Percentiles rank a stretch among this genome's conserved stretches.
phyloP scores from a whole-genome alignment of 1,140 invertebrate species.

The Anthonomus grandis region DNA sequence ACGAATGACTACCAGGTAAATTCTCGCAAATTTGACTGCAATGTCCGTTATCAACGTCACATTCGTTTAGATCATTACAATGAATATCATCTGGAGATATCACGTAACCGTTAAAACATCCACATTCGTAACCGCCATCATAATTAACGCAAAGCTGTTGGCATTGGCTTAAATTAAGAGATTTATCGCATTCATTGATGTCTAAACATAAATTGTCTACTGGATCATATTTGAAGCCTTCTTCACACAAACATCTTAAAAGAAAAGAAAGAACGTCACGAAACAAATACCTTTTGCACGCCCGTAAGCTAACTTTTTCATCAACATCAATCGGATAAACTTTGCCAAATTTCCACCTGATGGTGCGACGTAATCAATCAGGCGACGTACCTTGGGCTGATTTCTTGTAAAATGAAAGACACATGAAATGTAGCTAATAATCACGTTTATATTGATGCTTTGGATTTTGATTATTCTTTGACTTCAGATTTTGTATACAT shows the following conservation, averaged over 20 bases:
- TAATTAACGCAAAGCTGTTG: slow-evolving; percentile 51
- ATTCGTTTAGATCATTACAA: slow-evolving; percentile 66
- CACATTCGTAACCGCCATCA: slow-evolving; percentile 57
- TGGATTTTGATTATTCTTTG: no score
- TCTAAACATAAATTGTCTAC: slow-evolving; percentile 55
- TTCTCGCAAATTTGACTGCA: slow-evolving; percentile 65
- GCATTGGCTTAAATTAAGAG: slow-evolving; percentile 46
- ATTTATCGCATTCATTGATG: slow-evolving; percentile 71
- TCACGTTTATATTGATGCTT: no score
- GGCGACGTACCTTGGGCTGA: no score
- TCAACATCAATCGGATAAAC: no score
- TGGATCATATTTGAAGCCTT: slow-evolving; percentile 42
- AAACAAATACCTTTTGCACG: no score
- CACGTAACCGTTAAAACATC: slow-evolving; percentile 56
- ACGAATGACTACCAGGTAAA: slow-evolving; percentile 60
- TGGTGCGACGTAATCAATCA: no score
- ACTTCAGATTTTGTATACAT: no score
- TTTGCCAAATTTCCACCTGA: no score
- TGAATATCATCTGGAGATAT: slow-evolving; percentile 48
- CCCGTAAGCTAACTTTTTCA: no score
- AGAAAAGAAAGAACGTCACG: no score
- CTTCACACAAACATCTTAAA: slow-evolving; percentile 53
- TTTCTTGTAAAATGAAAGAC: no score
- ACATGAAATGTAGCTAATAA: no score
- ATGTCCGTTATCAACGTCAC: slow-evolving; percentile 50